Conservation (phyloP, 2,797 vertebrate genomes). For the Enteromius fasciolatus region DNA sequence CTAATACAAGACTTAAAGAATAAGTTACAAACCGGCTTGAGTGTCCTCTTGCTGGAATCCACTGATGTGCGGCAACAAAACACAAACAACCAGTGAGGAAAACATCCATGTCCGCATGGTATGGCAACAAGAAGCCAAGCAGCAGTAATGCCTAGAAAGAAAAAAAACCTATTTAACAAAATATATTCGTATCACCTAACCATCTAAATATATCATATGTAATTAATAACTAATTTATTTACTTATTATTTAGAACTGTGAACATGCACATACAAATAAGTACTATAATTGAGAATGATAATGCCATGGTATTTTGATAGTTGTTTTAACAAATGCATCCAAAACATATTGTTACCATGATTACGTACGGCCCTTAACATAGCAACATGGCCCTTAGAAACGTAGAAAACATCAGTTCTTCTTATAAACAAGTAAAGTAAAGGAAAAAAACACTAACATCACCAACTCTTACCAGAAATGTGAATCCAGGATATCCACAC, state of each 20-base stretch:
- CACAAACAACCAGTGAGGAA: conserved; percentile 39
- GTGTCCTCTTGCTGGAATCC: conserved; percentile 53
- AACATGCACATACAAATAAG: neutral
- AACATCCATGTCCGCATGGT: conserved; percentile 57
- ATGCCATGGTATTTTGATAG: neutral
- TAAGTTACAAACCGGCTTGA: conserved; percentile 60
- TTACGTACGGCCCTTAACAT: neutral
- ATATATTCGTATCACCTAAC: neutral
- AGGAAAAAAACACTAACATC: neutral
- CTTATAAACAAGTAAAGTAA: neutral
- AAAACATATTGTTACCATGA: neutral
- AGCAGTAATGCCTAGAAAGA: neutral
- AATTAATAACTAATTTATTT: neutral
- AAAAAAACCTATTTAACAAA: neutral
- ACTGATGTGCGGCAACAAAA: conserved; percentile 41
- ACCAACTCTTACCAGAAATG: conserved; percentile 11
- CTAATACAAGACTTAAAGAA: neutral
- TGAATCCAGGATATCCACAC: conserved; percentile 4
- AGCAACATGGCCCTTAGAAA: neutral
- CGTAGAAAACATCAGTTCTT: neutral
- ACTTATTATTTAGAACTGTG: neutral
- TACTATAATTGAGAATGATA: neutral
- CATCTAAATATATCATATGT: neutral
- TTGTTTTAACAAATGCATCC: conserved; percentile 4
- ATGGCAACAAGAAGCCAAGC: conserved; percentile 10